These are phyloP conservation scores for Diadegma fenestrale DNA, from an alignment of 2,888 invertebrate species.

Conservation along the genomic window DNA sequence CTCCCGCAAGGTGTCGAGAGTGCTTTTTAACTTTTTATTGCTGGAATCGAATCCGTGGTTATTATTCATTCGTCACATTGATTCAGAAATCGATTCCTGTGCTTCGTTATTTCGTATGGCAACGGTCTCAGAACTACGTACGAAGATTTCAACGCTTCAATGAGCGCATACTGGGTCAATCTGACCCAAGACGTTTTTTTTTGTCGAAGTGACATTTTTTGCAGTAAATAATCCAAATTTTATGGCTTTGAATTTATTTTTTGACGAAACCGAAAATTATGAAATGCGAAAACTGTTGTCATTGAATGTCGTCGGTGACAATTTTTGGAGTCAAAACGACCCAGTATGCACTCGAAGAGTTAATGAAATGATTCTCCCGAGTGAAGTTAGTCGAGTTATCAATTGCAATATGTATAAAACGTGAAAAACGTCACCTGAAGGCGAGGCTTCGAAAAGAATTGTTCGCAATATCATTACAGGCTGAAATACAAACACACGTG, in stretches of 20 bases:
- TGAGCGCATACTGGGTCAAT: no score
- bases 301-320: no score
- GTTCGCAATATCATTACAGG: not conserved
- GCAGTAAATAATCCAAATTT: no score
- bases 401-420: not conserved
- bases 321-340: no score
- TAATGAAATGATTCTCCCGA: no score
- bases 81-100: not conserved
- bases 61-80: conserved; percentile 55
- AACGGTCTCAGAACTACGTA: not conserved
- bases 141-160: no score
- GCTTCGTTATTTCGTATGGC: not conserved
- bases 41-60: conserved; percentile 22
- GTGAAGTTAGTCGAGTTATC: no score
- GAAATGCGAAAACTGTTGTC: no score
- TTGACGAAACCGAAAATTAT: no score
- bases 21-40: not conserved
- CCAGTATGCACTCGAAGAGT: no score
- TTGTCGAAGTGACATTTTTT: not conserved
- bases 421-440: not conserved
- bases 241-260: no score
- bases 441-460: not conserved
- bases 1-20: conserved; percentile 45
- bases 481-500: not conserved
- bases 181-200: not conserved